Evolutionary conservation across 2,888 invertebrate genomes (phyloP), one percentile per base, ranked within the genome.

Genomic region (Seira ritae): DNA sequence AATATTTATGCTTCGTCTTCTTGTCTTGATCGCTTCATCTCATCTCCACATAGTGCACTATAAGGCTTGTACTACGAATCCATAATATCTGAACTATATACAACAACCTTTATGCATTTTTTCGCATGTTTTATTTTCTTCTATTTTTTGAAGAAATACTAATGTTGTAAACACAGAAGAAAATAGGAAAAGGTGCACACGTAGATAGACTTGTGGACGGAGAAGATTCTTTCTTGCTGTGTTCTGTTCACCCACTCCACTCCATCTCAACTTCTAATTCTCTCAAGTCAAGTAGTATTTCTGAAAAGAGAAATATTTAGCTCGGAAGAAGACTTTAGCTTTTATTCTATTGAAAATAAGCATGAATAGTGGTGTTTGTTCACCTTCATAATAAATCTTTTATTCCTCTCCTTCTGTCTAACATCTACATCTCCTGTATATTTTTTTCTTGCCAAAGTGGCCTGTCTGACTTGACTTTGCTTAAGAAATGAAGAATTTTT

Each of bases 1-100:
- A 82, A 82, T 82, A 82, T 82, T 82, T 77, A 82, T 81, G 81
- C 81, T 66, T 67, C 67, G n/a, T 22, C 60, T 17, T 60, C n/a
- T 10, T 60, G 6, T 17, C 62, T 12, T 19, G 19, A 20, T 20
- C 1, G 22, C 22, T 20, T 10, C 20, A 20, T 20, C 12, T 10
- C 62, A 62, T 62, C 22, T 62, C 12, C 12, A 3, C 12, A 17
- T 1, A 55, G 3, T 55, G 15, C 15, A n/a, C n/a, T 55, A 55
- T 1, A 55, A 3, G 55, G 55, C 55, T 6, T 42, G 31, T 31
- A 31, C 31, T 31, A 31, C 31, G 8, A 55, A 3, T 55, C 3
- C 55, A 8, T 12, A 3, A 8, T 55, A 12, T 55, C 55, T 55
- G 15, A 17, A 17, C 3, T 55, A 15, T 55, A 15, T 12, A 55